These are phyloP conservation scores for Acrocephalus arundinaceus DNA, from an alignment of 2,113 vertebrate genomes.

Conservation along the genomic window DNA sequence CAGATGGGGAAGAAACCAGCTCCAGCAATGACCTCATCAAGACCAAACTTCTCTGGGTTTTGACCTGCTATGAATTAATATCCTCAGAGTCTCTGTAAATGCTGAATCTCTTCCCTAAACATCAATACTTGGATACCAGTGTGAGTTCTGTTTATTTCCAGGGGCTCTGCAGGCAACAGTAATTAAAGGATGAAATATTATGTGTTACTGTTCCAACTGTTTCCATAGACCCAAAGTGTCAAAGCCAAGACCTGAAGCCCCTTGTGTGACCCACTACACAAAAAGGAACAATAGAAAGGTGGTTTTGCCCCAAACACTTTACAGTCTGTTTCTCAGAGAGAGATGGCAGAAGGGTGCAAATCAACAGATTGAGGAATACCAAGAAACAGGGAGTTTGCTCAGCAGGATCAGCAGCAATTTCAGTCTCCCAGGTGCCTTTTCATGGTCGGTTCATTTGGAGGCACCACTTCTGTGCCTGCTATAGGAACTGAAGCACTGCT, in stretches of 20 bases:
- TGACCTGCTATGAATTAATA: neutral
- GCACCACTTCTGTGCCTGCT: neutral
- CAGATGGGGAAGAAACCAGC: neutral
- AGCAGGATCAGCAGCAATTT: neutral
- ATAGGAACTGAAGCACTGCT: neutral
- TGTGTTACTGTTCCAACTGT: neutral
- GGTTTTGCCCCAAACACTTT: neutral
- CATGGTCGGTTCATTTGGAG: accelerated
- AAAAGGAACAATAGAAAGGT: neutral
- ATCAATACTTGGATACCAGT: neutral
- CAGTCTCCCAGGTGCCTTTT: neutral
- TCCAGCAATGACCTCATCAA: neutral
- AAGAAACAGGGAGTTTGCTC: neutral
- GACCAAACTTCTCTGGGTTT: neutral
- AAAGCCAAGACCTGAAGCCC: neutral
- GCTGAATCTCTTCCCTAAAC: neutral
- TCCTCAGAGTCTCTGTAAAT: neutral
- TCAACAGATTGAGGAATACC: neutral
- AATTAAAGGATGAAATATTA: neutral
- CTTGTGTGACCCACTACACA: neutral
- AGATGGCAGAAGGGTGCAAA: accelerated
- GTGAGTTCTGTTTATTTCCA: neutral
- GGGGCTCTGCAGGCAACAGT: neutral
- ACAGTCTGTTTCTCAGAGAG: neutral
- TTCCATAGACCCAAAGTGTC: neutral